Evolutionary conservation across 2,888 invertebrate genomes (phyloP), one percentile per base, ranked within the genome.

Genomic region (Hesperia comma): DNA sequence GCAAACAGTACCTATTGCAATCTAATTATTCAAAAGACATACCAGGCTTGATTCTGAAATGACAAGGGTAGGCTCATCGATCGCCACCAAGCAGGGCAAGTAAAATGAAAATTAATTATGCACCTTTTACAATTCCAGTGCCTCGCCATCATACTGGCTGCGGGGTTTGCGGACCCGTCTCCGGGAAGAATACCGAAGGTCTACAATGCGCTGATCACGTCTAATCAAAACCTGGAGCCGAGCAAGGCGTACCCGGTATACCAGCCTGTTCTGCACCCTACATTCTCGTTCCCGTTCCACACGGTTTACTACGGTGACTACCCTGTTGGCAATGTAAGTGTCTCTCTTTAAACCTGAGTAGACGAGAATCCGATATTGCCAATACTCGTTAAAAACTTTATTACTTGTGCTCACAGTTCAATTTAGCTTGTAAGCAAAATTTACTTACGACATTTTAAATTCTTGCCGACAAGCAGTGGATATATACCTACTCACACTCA

Each of bases 151-250:
- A 51, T 84, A 41, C 67, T 87, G 41, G 74, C 78, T 10, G 74
- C 77, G 2, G 79, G 77, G 17, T 49, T 74, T 3, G 76, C 84
- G 5, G 87, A 83, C 2, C 85, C 87, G 2, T 92, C 93, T 4
- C 91, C 94, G 0, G 93, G 94, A 33, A 94, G 95, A 70, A 93
- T 95, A 0, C 96, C 96, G 0, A 95, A 95, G 82, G 95, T 96
- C 40, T 96, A 96, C 91, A 96, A 96, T 82, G 96, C 96, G 0
- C 93, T 96, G 66, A 96, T 96, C 80, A 96, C 96, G 3, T 95
- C 96, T 6, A 95, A 96, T 79, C 96, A 96, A 79, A 96, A 96
- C 82, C 84, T 96, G 63, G 94, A 95, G 61, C 95, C 96, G 0
- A 96, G 96, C 76, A 94, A 95, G 68, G 96, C 96, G 0, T 95